Conservation (phyloP, 2,797 vertebrate species). For the Macropodus opercularis region DNA sequence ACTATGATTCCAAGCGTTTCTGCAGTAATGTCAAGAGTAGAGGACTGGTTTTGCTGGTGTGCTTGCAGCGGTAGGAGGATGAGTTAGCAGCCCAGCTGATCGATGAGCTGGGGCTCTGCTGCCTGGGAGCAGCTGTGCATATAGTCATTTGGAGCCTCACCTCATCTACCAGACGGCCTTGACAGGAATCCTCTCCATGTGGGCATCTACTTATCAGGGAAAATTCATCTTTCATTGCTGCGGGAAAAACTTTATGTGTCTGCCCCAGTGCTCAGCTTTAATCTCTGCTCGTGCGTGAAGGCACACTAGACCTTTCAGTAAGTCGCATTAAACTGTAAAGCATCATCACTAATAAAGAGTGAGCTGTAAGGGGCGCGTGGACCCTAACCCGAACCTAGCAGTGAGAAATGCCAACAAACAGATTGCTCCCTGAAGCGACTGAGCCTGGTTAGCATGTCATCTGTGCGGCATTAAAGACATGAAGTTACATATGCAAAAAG, state of each 20-base stretch:
- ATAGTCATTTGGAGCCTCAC: slow-evolving; percentile 64
- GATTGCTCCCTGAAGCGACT: background rate
- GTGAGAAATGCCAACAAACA: background rate
- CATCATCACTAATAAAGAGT: background rate
- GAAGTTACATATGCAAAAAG: background rate
- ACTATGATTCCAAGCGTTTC: background rate
- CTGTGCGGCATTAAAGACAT: background rate
- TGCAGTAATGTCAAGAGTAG: slow-evolving; percentile 3
- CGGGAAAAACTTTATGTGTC: slow-evolving; percentile 30
- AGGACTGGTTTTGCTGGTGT: slow-evolving; percentile 24
- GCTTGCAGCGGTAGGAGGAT: slow-evolving; percentile 14
- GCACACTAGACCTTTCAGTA: slow-evolving; percentile 6
- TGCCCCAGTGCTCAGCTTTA: slow-evolving; percentile 30
- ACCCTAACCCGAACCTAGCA: too few species aligned
- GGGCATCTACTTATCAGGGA: slow-evolving; percentile 52
- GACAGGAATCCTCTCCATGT: slow-evolving; percentile 58
- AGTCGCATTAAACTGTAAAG: background rate
- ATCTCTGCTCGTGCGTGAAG: slow-evolving; percentile 27
- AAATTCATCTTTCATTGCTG: slow-evolving; percentile 61
- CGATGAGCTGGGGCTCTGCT: slow-evolving; percentile 57
- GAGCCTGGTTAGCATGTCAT: background rate
- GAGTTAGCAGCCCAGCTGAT: slow-evolving; percentile 49
- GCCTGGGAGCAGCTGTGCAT: slow-evolving; percentile 68
- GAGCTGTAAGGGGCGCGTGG: too few species aligned
- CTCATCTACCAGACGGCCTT: slow-evolving; percentile 62